Base-by-base conservation (phyloP, 2,888 invertebrate species). In the Hirtodrosophila histrioides region DNA sequence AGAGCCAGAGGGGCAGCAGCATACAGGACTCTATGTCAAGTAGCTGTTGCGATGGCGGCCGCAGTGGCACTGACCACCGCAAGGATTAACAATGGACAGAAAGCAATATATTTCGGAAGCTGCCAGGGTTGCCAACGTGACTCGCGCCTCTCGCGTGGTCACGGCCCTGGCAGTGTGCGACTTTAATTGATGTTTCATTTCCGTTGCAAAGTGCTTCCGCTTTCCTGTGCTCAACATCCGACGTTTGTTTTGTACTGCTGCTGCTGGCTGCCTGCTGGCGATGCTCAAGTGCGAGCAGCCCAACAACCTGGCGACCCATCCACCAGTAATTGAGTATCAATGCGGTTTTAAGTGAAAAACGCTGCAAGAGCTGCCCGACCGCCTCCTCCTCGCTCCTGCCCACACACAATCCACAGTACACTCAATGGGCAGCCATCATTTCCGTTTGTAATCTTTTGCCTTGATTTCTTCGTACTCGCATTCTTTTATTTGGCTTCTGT, bases 181-280 rank as follows among this genome's bases (percentile, higher is more conserved):
- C 69, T 88, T 89, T 88, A 89, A 89, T 88, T 88, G 89, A 88
- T 88, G 88, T 86, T 89, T 89, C 88, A 89, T 88, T 88, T 89
- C 89, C 88, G 79, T 78, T 66, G 79, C 86, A 87, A 89, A 88
- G 86, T 87, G 88, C 78, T 88, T 88, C 88, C 88, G 83, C 53
- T 74, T 84, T 74, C 82, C 78, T 78, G 73, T 50, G 68, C 69
- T 63, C 67, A 74, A 69, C 86, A 74, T 74, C 69, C 87, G 81
- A 68, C 64, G 68, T 77, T 82, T 86, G 78, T 75, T 82, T 73
- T 80, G 61, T n/a, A 50, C 44, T 17, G 41, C 43, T 10, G n/a
- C 6, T 54, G 63, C 27, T 39, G 27, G 53, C 45, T n/a, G 46
- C 48, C 6, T 54, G 63, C 27, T 39, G 27, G 53, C 45, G 35